Evolutionary conservation across 2,113 vertebrate genomes (phyloP), one percentile per base, ranked within the genome.

Genomic region (Cinclus cinclus): DNA sequence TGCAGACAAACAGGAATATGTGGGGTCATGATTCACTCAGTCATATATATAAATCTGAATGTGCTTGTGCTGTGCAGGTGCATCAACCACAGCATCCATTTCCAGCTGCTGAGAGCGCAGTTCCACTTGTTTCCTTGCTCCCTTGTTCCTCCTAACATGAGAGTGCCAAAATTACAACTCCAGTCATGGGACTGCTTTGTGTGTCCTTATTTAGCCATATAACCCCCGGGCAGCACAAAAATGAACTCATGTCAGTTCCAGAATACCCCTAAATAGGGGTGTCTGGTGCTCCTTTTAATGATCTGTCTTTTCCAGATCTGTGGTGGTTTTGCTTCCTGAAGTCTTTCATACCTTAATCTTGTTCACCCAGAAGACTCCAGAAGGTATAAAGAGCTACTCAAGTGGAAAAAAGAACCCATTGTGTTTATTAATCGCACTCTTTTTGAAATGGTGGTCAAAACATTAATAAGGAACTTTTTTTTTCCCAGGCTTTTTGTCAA

Each of bases 381-480:
- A 55, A 92, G 50, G 50, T 90, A 70, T 47, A 86, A 92, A 86
- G 64, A 49, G 25, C 80, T 89, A 35, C 49, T 93, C 60, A 92
- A 82, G 83, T 89, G 77, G 28, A 83, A 84, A 86, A 94, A 82
- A 56, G 31, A 17, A 5, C 24, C 44, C 35, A 63, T 78, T 93
- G 89, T 88, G 73, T 87, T 92, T 92, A 90, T 52, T 91, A 89
- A 84, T 75, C 62, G 31, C 24, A 62, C 20, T 59, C 27, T 53
- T 84, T 78, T 79, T 55, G 42, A 82, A 92, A 78, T 35, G 17
- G 30, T 78, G 79, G 47, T 70, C 80, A 96, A 92, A 90, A 87
- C 44, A 78, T 74, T 86, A 59, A 46, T 70, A 88, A 53, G 22
- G 30, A 44, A 37, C 15, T 16, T 19, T 19, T 27, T 71, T 60